These are phyloP conservation scores for Alloscopus bannaensis DNA, from an alignment of 2,888 invertebrate species.

Conservation along the genomic window DNA sequence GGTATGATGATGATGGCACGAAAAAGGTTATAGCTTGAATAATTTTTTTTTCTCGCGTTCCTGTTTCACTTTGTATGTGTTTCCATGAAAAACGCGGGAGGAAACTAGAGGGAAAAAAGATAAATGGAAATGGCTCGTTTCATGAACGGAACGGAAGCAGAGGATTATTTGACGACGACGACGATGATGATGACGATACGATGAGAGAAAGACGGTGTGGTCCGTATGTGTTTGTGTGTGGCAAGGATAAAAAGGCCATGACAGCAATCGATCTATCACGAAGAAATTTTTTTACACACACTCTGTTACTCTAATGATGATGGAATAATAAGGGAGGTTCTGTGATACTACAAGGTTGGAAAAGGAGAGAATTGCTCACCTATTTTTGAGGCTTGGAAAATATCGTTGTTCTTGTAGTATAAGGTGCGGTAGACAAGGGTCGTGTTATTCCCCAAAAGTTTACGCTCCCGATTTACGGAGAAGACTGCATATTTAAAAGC, in stretches of 20 bases:
- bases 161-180: constrained; percentile 28
- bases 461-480: constrained; percentile 91
- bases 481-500: constrained; percentile 97
- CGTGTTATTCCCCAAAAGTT: constrained; percentile 88
- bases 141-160: constrained; percentile 21
- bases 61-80: too few species aligned
- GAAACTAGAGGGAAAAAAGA: constrained; percentile 35
- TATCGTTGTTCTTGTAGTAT: constrained; percentile 91
- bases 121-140: constrained; percentile 46
- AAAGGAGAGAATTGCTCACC: constrained; percentile 80
- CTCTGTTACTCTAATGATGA: constrained; percentile 64
- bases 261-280: constrained; percentile 59
- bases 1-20: neutral
- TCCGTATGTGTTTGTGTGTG: too few species aligned
- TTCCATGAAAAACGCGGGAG: too few species aligned
- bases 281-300: too few species aligned
- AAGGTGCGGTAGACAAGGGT: constrained; percentile 95
- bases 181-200: constrained; percentile 16
- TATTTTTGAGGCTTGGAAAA: constrained; percentile 93
- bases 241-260: constrained; percentile 28
- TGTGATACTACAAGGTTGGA: neutral
- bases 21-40: neutral
- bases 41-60: too few species aligned
- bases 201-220: too few species aligned
- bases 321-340: constrained; percentile 56